A percentile compares a stretch with the other conserved stretches of the same genome.
Conservation (phyloP, 2,888 invertebrate species). For the Euplagia quadripunctaria region DNA sequence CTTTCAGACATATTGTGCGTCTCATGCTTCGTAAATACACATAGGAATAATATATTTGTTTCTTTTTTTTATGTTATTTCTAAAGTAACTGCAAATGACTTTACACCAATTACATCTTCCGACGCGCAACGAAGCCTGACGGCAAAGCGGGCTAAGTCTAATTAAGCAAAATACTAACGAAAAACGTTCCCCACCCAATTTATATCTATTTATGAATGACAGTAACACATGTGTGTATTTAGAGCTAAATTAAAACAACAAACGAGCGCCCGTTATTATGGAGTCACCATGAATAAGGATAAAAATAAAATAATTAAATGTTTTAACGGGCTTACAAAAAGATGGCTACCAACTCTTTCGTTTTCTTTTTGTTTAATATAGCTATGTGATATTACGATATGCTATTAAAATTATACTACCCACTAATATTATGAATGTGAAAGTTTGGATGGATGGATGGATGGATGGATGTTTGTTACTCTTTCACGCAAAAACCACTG, state of each 20-base stretch:
- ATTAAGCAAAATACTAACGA: slow-evolving; percentile 49
- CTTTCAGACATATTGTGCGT: not conserved
- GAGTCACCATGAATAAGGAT: slow-evolving; percentile 20
- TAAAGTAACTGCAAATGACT: slow-evolving; percentile 21
- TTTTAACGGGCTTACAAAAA: not conserved
- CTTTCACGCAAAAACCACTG: too few species aligned
- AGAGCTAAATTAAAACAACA: slow-evolving; percentile 70
- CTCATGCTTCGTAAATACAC: too few species aligned
- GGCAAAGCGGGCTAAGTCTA: slow-evolving; percentile 32
- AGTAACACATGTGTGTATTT: slow-evolving; percentile 64
- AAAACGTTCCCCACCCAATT: slow-evolving; percentile 56
- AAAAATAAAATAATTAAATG: slow-evolving; percentile 9
- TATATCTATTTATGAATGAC: slow-evolving; percentile 63
- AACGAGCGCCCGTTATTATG: slow-evolving; percentile 55
- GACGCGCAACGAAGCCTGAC: slow-evolving; percentile 17
- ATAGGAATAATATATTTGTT: not conserved
- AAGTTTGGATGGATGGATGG: too few species aligned
- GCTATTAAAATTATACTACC: too few species aligned
- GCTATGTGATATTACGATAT: too few species aligned
- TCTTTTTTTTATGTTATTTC: not conserved
- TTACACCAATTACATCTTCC: slow-evolving; percentile 23
- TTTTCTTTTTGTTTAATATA: too few species aligned
- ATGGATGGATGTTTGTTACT: too few species aligned
- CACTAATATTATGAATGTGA: too few species aligned
- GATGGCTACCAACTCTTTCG: too few species aligned